Evolutionary conservation across 2,113 vertebrate genomes (phyloP).

Genomic region (Phalacrocorax pelagicus): DNA sequence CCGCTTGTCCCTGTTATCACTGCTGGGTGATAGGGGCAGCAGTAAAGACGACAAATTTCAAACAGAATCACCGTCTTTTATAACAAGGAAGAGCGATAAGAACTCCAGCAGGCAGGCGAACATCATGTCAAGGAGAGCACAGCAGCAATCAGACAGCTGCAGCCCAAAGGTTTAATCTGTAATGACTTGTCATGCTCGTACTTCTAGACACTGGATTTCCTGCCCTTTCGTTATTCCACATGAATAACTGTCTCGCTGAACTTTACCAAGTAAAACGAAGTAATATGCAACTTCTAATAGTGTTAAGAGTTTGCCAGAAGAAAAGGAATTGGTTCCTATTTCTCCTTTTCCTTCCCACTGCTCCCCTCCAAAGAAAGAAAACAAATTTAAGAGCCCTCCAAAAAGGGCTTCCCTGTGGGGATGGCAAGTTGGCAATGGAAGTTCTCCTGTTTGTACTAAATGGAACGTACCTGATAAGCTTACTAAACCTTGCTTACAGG

Average conservation of each 20-base stretch:
- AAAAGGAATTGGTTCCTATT: neutral
- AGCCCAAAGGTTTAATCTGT: conserved; percentile 37
- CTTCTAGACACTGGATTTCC: neutral
- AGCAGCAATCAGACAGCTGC: conserved; percentile 29
- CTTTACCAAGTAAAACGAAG: neutral
- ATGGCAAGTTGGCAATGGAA: neutral
- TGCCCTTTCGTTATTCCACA: neutral
- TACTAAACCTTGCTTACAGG: neutral
- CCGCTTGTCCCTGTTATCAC: neutral
- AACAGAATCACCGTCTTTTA: neutral
- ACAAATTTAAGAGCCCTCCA: neutral
- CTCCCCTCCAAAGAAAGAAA: neutral
- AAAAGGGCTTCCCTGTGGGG: neutral
- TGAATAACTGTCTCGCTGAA: neutral
- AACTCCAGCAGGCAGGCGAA: neutral
- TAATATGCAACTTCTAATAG: neutral
- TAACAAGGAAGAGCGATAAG: neutral
- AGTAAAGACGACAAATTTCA: conserved; percentile 23
- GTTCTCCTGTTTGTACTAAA: neutral
- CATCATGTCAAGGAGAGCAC: neutral
- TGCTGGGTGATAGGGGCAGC: neutral
- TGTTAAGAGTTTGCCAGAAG: neutral
- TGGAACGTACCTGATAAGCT: neutral
- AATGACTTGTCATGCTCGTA: neutral
- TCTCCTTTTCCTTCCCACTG: neutral